Evolutionary conservation across 92 coral and sea anemone species (phyloP), one percentile per base, ranked within the genome.

Genomic region (Palythoa caribaeorum): DNA sequence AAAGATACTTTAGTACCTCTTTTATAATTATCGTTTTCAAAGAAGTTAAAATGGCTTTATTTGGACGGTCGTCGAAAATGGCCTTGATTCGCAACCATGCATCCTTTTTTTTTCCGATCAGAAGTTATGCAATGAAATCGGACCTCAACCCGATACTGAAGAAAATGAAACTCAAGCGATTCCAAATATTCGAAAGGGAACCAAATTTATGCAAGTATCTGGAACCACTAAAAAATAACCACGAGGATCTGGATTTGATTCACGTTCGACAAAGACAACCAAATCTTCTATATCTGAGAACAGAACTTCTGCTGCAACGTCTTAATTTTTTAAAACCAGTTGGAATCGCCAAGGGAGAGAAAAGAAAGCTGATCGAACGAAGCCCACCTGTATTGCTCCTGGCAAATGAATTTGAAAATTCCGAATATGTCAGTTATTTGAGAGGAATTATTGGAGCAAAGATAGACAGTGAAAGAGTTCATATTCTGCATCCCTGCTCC

Each of bases 261-360:
- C 93, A 85, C 47, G 93, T 94, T 7, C 92, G 98, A 63, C 70
- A 71, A 28, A 84, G 94, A 36, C 98, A 93, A 77, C 96, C 98
- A 8, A 90, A 94, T 53, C 87, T 94, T 63, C 48, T 94, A 50
- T 94, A 88, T 65, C 90, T 94, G 28, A 78, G 98, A 80, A 87
- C 88, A 17, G 98, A 94, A 81, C 89, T 94, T 12, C 28, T 94
- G 55, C 91, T 93, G 17, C 98, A 94, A 52, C 87, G 98, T 81
- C 74, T 94, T 35, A 83, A 83, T 63, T 94, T 78, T 89, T 89
- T 94, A 37, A 86, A 91, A 57, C 96, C 96, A 6, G 62, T 94
- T 38, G 96, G 96, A 38, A 86, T 94, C 62, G 73, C 86, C 7
- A 77, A 90, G 44, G 87, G 94, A 68, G 96, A 94, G 84, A 93